These are phyloP conservation scores for Microctenopoma stevenorrisi DNA, from an alignment of 2,797 vertebrate species.

Conservation along the genomic window DNA sequence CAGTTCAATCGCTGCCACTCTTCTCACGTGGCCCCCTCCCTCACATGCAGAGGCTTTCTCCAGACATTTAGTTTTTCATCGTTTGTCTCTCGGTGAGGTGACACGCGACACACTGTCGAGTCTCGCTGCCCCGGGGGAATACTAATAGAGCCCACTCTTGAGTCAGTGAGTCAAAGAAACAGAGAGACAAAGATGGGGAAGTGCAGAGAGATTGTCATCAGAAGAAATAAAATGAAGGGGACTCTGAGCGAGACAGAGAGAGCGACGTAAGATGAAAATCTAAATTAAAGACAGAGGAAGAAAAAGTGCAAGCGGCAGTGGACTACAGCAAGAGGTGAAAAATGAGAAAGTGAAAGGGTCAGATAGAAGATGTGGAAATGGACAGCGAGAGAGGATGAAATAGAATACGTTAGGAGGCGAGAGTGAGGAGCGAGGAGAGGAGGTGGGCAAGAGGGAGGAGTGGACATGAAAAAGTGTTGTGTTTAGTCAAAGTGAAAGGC, in stretches of 20 bases:
- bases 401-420: slow-evolving; percentile 9
- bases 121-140: slow-evolving; percentile 64
- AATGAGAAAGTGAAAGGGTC: slow-evolving; percentile 18
- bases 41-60: slow-evolving; percentile 40
- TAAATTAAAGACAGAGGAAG: slow-evolving; percentile 51
- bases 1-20: slow-evolving; percentile 20
- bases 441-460: slow-evolving; percentile 35
- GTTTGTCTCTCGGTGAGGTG: slow-evolving; percentile 68
- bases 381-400: slow-evolving; percentile 15
- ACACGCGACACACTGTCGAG: slow-evolving; percentile 65
- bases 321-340: slow-evolving; percentile 9
- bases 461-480: slow-evolving; percentile 48
- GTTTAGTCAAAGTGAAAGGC: slow-evolving; percentile 52
- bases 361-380: slow-evolving; percentile 10
- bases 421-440: not conserved
- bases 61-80: slow-evolving; percentile 58
- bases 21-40: slow-evolving; percentile 4
- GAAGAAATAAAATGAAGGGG: slow-evolving; percentile 61
- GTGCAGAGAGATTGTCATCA: slow-evolving; percentile 65
- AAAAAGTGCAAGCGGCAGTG: slow-evolving; percentile 25
- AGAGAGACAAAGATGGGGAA: slow-evolving; percentile 46
- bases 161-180: slow-evolving; percentile 45
- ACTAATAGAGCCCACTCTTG: slow-evolving; percentile 61
- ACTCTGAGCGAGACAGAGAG: slow-evolving; percentile 45
- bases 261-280: slow-evolving; percentile 56